Conservation (phyloP, 2,888 invertebrate species). For the Anthophora plumipes region DNA sequence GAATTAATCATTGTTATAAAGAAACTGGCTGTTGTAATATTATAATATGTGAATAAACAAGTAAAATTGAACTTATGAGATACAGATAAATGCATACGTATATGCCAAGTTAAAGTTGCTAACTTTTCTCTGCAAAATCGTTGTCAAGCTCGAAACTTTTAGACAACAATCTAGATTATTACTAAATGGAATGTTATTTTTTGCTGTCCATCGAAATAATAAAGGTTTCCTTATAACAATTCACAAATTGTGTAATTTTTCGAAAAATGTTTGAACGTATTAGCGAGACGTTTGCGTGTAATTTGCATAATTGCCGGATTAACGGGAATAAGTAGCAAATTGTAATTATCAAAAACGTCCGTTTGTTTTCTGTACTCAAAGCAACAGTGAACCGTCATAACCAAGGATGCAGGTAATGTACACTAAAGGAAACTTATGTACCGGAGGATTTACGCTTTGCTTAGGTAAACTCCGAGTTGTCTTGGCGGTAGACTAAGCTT, state of each 20-base stretch:
- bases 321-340: background rate
- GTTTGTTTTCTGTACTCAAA: background rate
- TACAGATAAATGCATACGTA: too few species aligned
- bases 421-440: slow-evolving; percentile 4
- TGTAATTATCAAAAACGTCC: background rate
- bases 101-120: too few species aligned
- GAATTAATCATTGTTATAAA: too few species aligned
- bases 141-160: too few species aligned
- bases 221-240: background rate
- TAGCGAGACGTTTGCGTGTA: background rate
- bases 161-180: too few species aligned
- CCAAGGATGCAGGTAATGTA: background rate
- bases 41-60: too few species aligned
- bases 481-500: slow-evolving; percentile 17
- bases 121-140: too few species aligned
- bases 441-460: slow-evolving; percentile 11
- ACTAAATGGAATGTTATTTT: too few species aligned
- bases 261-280: background rate
- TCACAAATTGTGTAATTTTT: background rate
- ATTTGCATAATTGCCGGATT: background rate
- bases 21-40: too few species aligned
- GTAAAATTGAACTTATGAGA: too few species aligned
- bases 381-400: background rate
- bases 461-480: slow-evolving; percentile 5
- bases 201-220: too few species aligned